These are phyloP conservation scores for Erebia ligea DNA, from an alignment of 2,888 invertebrate species.

Conservation along the genomic window DNA sequence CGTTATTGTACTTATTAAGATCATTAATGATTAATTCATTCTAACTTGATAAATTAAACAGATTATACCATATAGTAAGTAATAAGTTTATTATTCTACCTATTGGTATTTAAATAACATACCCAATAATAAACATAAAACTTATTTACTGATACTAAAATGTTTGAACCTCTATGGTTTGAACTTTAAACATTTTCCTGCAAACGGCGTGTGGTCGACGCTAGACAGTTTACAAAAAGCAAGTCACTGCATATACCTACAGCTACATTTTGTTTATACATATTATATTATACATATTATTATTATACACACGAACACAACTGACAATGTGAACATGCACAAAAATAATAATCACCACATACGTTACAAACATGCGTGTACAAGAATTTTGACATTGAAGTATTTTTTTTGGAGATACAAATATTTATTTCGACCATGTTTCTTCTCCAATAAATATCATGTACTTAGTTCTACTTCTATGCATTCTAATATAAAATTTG, in stretches of 20 bases:
- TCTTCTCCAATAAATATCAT: no score
- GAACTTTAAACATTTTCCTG: constrained; percentile 1
- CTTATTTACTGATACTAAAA: neutral
- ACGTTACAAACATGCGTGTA: constrained; percentile 26
- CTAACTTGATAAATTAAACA: no score
- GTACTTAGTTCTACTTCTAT: no score
- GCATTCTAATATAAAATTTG: no score
- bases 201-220: constrained; percentile 27
- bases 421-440: no score
- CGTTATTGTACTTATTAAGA: no score
- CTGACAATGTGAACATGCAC: constrained; percentile 28
- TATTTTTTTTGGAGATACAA: neutral
- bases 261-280: neutral
- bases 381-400: constrained; percentile 6
- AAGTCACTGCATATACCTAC: constrained; percentile 21
- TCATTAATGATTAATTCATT: no score
- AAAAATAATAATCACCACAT: constrained; percentile 36
- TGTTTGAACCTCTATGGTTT: no score
- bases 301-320: constrained; percentile 20
- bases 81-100: no score
- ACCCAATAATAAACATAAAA: no score
- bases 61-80: no score
- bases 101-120: no score
- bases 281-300: neutral
- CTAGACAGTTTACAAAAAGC: constrained; percentile 21